These are phyloP conservation scores for Drosophila tanythrix DNA, from an alignment of 2,888 invertebrate species.

Conservation along the genomic window DNA sequence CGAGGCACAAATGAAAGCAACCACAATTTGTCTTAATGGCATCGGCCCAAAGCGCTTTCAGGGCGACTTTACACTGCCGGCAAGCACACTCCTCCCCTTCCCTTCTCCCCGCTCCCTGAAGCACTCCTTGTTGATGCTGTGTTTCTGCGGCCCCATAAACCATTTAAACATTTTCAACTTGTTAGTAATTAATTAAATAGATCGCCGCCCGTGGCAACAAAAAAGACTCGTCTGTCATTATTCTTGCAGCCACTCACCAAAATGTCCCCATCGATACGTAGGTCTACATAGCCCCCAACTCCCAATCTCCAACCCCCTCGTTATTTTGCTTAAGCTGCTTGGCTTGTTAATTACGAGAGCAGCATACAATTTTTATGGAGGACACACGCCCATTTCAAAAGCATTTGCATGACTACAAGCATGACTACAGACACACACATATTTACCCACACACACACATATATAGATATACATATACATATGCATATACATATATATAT, in stretches of 20 bases:
- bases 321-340: background rate
- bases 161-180: conserved; percentile 81
- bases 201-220: conserved; percentile 70
- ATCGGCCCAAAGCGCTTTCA: conserved; percentile 61
- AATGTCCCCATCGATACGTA: conserved; percentile 54
- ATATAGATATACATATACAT: background rate
- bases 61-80: conserved; percentile 29
- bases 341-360: conserved; percentile 65
- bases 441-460: background rate
- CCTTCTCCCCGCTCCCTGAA: background rate
- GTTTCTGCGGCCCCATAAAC: conserved; percentile 60
- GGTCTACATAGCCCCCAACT: background rate
- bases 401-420: conserved; percentile 66
- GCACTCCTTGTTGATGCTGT: conserved; percentile 2
- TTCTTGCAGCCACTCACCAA: conserved; percentile 57
- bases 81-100: background rate
- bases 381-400: conserved; percentile 73
- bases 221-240: conserved; percentile 61
- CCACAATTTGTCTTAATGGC: conserved; percentile 77
- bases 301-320: background rate
- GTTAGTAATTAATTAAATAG: conserved; percentile 82
- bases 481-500: background rate
- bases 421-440: background rate
- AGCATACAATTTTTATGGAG: conserved; percentile 74
- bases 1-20: conserved; percentile 37